Conservation (phyloP, 2,888 invertebrate species). For the Physocephala rufipes region DNA sequence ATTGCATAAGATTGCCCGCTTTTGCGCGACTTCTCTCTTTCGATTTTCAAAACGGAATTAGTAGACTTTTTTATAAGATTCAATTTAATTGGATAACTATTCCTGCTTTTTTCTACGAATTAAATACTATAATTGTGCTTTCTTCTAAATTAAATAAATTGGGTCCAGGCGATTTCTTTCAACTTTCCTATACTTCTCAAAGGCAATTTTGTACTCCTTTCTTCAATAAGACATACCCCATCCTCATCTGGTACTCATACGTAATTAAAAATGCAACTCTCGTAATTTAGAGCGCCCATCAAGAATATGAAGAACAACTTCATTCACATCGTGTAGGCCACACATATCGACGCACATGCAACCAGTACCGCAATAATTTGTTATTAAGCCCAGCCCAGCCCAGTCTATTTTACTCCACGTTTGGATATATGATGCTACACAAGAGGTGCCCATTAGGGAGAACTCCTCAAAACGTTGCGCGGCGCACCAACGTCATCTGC, state of each 20-base stretch:
- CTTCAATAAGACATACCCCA: constrained; percentile 6
- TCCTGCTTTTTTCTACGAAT: too few relatives aligned
- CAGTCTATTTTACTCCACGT: constrained; percentile 27
- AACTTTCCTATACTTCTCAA: background rate
- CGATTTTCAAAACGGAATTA: too few relatives aligned
- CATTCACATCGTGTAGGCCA: background rate
- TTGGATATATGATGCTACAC: constrained; percentile 4
- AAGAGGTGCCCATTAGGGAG: constrained; percentile 31
- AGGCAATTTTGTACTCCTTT: background rate
- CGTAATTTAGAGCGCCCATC: constrained; percentile 29
- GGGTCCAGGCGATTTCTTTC: constrained; percentile 1
- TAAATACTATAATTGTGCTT: background rate
- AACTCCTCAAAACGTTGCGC: constrained; percentile 20
- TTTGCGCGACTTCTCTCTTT: too few relatives aligned
- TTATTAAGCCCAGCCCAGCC: constrained; percentile 21
- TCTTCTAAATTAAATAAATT: constrained; percentile 9
- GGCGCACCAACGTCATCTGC: constrained; percentile 11
- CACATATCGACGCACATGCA: constrained; percentile 21
- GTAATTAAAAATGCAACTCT: constrained; percentile 31
- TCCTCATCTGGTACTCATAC: constrained; percentile 10
- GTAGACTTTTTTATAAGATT: background rate
- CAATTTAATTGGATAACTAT: background rate
- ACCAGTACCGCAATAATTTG: constrained; percentile 29
- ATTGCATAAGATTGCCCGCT: too few relatives aligned
- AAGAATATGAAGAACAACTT: constrained; percentile 22